Conservation (phyloP, 1,140 invertebrate species). For the Agrypnia vestita region DNA sequence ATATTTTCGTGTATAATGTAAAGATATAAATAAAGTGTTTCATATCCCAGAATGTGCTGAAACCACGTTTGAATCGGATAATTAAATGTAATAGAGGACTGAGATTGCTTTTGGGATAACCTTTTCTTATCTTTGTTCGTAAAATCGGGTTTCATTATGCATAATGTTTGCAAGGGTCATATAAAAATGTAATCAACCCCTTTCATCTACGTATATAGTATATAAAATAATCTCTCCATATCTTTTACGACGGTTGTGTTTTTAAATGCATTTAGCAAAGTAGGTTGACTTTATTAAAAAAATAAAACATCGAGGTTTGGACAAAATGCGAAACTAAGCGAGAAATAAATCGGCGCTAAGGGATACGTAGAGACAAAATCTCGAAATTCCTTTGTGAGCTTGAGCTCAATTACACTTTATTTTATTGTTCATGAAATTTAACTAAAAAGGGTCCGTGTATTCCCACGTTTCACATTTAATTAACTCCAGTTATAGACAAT, state of each 20-base stretch:
- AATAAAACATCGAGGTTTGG: slow-evolving; percentile 29
- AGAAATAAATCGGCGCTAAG: slow-evolving; percentile 43
- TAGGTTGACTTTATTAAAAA: slow-evolving; percentile 46
- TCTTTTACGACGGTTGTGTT: slow-evolving; percentile 41
- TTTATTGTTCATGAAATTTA: slow-evolving; percentile 34
- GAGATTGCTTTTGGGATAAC: slow-evolving; percentile 42
- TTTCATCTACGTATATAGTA: slow-evolving; percentile 46
- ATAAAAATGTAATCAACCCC: slow-evolving; percentile 51
- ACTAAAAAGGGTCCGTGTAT: slow-evolving; percentile 25
- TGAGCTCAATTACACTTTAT: slow-evolving; percentile 29
- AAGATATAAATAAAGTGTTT: slow-evolving; percentile 19
- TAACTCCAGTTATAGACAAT: not conserved
- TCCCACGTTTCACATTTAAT: not conserved
- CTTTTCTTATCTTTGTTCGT: slow-evolving; percentile 44
- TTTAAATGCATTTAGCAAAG: slow-evolving; percentile 51
- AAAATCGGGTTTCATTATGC: slow-evolving; percentile 47
- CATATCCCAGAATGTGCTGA: slow-evolving; percentile 24
- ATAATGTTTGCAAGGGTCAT: slow-evolving; percentile 41
- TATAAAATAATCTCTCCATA: slow-evolving; percentile 46
- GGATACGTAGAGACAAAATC: slow-evolving; percentile 33
- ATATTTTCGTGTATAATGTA: not conserved
- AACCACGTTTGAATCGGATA: slow-evolving; percentile 39
- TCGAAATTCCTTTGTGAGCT: slow-evolving; percentile 4
- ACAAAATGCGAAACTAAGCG: slow-evolving; percentile 38
- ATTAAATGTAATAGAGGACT: slow-evolving; percentile 29